These are phyloP conservation scores for Oreocharis arfaki DNA, from an alignment of 2,113 vertebrate genomes.

Conservation along the genomic window DNA sequence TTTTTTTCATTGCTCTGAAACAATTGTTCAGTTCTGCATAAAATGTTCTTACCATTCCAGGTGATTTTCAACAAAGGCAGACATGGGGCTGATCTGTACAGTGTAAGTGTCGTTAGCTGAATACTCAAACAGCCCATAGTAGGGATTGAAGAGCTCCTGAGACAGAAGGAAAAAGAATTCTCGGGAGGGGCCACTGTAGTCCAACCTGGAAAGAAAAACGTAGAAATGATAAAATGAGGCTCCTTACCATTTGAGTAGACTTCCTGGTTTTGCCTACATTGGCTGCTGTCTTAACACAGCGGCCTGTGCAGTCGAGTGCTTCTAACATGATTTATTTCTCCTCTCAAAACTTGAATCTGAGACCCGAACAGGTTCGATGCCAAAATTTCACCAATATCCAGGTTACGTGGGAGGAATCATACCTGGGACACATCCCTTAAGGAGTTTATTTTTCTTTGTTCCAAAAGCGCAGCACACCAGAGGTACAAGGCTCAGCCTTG, in stretches of 20 bases:
- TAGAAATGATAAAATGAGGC: background rate
- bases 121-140: conserved; percentile 97
- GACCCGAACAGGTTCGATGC: background rate
- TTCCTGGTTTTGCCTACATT: background rate
- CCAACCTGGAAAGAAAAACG: conserved; percentile 78
- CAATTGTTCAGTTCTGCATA: background rate
- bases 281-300: background rate
- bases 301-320: background rate
- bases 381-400: background rate
- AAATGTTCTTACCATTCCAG: conserved; percentile 86
- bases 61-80: conserved; percentile 97
- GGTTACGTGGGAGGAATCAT: background rate
- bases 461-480: background rate
- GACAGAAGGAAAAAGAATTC: conserved; percentile 99
- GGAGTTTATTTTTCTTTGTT: background rate
- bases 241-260: background rate
- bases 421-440: background rate
- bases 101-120: conserved; percentile 98
- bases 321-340: background rate
- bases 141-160: conserved; percentile 98
- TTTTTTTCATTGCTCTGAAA: background rate
- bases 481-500: background rate
- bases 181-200: conserved; percentile 95
- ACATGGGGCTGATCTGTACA: conserved; percentile 99
- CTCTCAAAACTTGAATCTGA: background rate